Evolutionary conservation across 2,888 invertebrate species (phyloP), one percentile per base, ranked within the genome.

Genomic region (Luperina nickerlii): DNA sequence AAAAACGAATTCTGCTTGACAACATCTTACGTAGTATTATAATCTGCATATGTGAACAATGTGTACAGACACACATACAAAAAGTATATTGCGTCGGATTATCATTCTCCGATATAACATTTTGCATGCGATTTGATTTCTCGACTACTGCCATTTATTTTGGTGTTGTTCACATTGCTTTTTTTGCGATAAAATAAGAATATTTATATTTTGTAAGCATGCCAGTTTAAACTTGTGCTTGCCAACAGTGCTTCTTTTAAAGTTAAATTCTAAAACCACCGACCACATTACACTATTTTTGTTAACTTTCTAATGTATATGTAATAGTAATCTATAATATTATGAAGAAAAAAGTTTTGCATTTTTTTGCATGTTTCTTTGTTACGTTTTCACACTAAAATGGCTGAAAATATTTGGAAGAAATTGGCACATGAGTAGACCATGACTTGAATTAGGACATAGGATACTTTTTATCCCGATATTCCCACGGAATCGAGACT

Each of bases 121-220:
- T 80, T 83, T 84, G 65, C 63, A 66, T 74, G 27, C 74, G 66
- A 83, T 75, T 62, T 48, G 8, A 84, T 84, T 67, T 75, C n/a
- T 62, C n/a, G 48, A 65, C n/a, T 20, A 51, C 51, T 42, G 65
- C 2, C 51, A 18, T 42, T 60, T 66, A 62, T 51, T 74, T 75
- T 60, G 38, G 11, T 20, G 54, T 1, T n/a, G 7, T n/a, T 32
- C 8, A 42, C 48, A 5, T 67, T 51, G 27, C 11, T 9, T 68
- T 42, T 54, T 38, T 68, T 68, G 9, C 11, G 68, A 68, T 45
- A 7, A 11, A 45, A 70, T 60, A 7, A 1, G 11, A n/a, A 18
- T n/a, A 2, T 38, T n/a, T 60, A 60, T 18, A 54, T 70, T 51
- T 32, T 63, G 7, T 8, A 32, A 32, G 69, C 2, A 48, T 11